A percentile compares a stretch with the other conserved stretches of the same genome.
These are phyloP conservation scores for Sinocyclocheilus anophthalmus DNA, from an alignment of 2,113 vertebrate genomes.

Conservation along the genomic window DNA sequence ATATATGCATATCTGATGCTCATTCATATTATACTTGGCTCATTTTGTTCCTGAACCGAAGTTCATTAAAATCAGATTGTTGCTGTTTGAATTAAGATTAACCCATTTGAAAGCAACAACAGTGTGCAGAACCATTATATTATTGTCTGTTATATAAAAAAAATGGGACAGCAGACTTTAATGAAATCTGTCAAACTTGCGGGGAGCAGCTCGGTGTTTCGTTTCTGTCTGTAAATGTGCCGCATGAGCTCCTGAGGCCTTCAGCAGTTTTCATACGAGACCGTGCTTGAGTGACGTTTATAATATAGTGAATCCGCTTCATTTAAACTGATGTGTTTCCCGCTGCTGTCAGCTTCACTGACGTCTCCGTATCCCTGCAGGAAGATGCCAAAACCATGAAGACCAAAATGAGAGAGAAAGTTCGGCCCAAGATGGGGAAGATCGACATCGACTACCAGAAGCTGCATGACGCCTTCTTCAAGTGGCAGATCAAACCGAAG, in stretches of 20 bases:
- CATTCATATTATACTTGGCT: neutral
- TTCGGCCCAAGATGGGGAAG: slow-evolving; percentile 94
- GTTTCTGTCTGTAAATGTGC: neutral
- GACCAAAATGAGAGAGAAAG: slow-evolving; percentile 97
- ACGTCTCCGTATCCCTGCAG: slow-evolving; percentile 62
- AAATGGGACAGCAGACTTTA: neutral
- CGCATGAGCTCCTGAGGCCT: neutral
- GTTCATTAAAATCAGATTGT: neutral
- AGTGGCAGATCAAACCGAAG: slow-evolving; percentile 95
- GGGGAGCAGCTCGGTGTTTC: neutral
- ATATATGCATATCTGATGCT: too few species aligned
- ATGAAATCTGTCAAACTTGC: neutral
- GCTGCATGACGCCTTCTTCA: slow-evolving; percentile 95
- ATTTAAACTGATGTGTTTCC: neutral
- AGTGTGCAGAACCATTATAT: too few species aligned
- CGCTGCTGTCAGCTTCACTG: neutral
- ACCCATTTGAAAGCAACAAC: too few species aligned
- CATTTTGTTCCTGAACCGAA: neutral
- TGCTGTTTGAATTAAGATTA: too few species aligned
- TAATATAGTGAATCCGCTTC: neutral
- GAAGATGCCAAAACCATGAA: slow-evolving; percentile 96
- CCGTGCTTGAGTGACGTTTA: neutral
- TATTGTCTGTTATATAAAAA: too few species aligned
- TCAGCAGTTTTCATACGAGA: neutral
- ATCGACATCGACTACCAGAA: slow-evolving; percentile 98